Conservation (phyloP, 2,888 invertebrate genomes). For the Cosmorhoe ocellata region DNA sequence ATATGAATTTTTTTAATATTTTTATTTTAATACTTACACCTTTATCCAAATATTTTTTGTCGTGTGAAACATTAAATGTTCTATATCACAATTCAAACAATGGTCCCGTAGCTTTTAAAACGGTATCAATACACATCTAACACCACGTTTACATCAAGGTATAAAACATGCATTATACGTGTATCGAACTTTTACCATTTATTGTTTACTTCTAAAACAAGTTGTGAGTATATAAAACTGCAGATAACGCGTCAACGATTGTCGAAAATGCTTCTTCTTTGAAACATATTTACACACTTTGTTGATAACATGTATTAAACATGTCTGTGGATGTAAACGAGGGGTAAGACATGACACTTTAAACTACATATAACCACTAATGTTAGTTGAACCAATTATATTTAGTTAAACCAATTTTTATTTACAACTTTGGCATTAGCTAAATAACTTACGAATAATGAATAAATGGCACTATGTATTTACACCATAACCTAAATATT, state of each 20-base stretch:
- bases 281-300: too few species aligned
- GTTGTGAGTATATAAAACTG: too few species aligned
- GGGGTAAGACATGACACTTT: constrained; percentile 29
- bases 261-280: too few species aligned
- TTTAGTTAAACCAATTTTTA: constrained; percentile 38
- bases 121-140: constrained; percentile 42
- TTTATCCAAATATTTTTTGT: constrained; percentile 41
- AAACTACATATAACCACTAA: constrained; percentile 53
- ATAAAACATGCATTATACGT: too few species aligned
- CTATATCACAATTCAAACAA: constrained; percentile 49
- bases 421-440: constrained; percentile 80
- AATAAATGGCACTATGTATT: constrained; percentile 68
- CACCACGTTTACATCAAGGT: too few species aligned
- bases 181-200: too few species aligned
- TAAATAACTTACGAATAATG: constrained; percentile 51
- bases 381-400: constrained; percentile 26
- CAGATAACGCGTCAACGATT: too few species aligned
- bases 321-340: too few species aligned
- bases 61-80: constrained; percentile 38
- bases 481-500: constrained; percentile 43
- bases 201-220: too few species aligned
- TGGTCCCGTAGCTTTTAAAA: constrained; percentile 36
- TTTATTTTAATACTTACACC: constrained; percentile 48
- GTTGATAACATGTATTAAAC: too few species aligned
- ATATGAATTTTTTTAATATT: constrained; percentile 4